A percentile compares a stretch with the other conserved stretches of the same genome.
Conservation (phyloP, 2,113 vertebrate genomes). For the Callaeas wilsoni region DNA sequence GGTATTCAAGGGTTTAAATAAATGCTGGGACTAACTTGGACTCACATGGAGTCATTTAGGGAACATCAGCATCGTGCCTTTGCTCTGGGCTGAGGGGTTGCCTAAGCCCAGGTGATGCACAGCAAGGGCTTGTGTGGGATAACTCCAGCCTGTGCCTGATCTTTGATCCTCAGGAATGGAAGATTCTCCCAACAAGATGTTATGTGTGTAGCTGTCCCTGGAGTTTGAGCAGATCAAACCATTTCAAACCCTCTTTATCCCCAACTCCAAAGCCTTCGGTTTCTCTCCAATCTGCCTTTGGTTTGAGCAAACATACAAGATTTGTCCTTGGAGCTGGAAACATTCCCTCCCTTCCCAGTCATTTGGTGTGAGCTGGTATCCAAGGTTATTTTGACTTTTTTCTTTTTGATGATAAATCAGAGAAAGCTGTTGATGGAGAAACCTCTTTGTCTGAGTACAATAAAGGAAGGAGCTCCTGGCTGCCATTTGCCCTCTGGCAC, state of each 20-base stretch:
- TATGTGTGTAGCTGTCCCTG: fast-evolving
- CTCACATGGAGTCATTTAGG: neutral
- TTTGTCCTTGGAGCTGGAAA: neutral
- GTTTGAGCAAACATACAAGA: neutral
- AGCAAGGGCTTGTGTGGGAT: neutral
- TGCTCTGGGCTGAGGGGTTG: neutral
- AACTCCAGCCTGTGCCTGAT: neutral
- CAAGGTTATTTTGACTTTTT: neutral
- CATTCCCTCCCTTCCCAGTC: neutral
- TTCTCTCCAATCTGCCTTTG: neutral
- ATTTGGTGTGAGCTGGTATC: neutral
- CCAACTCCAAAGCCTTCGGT: neutral
- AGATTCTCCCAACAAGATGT: neutral
- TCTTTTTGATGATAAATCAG: neutral
- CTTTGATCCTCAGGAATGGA: neutral
- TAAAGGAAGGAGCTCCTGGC: neutral
- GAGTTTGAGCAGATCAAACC: neutral
- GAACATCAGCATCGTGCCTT: neutral
- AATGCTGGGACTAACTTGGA: neutral
- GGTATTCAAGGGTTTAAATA: neutral
- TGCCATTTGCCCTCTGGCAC: neutral
- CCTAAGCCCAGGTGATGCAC: neutral
- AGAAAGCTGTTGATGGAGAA: neutral
- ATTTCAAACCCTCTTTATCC: neutral
- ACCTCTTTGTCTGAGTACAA: neutral